Evolutionary conservation across 2,888 invertebrate genomes (phyloP).

Genomic region (Idaea aversata): DNA sequence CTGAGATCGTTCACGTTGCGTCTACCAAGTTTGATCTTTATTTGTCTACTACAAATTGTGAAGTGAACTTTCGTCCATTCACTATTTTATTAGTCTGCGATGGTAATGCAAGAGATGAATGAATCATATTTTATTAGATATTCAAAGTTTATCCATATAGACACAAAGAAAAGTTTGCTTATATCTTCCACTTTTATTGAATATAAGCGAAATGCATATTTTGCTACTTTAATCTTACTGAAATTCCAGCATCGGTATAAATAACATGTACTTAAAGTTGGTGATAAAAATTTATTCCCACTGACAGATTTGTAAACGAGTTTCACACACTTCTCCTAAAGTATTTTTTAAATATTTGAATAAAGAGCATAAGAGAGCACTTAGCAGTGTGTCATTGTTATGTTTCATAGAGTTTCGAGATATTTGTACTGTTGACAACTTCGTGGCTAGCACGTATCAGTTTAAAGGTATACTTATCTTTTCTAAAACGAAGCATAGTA

Average conservation of each 20-base stretch:
- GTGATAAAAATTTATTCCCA: slow-evolving; percentile 40
- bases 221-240: slow-evolving; percentile 12
- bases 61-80: slow-evolving; percentile 22
- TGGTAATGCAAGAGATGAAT: slow-evolving; percentile 28
- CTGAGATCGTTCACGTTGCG: slow-evolving; percentile 55
- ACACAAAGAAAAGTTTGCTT: slow-evolving; percentile 7
- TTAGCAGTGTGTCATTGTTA: slow-evolving; percentile 63
- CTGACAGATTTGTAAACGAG: slow-evolving; percentile 63
- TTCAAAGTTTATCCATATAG: slow-evolving; percentile 19
- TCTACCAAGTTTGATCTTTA: slow-evolving; percentile 40
- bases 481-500: neutral
- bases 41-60: slow-evolving; percentile 31
- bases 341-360: slow-evolving; percentile 65
- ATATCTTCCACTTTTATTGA: slow-evolving; percentile 7
- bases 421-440: slow-evolving; percentile 32
- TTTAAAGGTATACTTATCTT: neutral
- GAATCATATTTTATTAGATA: slow-evolving; percentile 11
- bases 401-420: slow-evolving; percentile 45
- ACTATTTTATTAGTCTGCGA: slow-evolving; percentile 31
- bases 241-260: neutral
- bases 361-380: slow-evolving; percentile 62
- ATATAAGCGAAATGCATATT: slow-evolving; percentile 19
- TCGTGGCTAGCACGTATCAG: slow-evolving; percentile 22
- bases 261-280: slow-evolving; percentile 21
- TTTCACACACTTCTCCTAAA: slow-evolving; percentile 35